phyloP scores from a whole-genome alignment of 1,140 invertebrate genomes.

The Temnothorax curvispinosus region DNA sequence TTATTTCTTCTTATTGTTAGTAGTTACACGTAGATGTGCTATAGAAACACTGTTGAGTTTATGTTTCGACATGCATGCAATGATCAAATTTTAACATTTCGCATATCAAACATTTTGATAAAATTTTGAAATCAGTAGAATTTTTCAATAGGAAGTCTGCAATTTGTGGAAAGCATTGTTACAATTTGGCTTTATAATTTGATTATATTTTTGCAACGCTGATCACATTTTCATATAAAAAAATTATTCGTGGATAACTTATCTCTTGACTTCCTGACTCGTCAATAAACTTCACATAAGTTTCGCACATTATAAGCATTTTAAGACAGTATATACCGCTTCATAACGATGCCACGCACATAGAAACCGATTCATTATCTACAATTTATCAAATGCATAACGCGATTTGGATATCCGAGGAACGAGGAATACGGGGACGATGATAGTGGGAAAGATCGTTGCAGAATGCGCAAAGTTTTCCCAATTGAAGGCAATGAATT shows the following conservation, averaged over 20 bases:
- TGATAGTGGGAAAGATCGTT: conserved; percentile 30
- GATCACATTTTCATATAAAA: neutral
- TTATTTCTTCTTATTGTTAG: neutral
- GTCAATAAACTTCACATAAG: neutral
- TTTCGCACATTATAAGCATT: neutral
- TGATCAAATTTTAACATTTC: neutral
- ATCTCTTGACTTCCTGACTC: neutral
- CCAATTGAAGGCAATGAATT: conserved; percentile 79
- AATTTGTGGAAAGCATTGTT: too few species aligned
- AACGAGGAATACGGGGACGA: conserved; percentile 10
- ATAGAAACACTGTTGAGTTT: neutral
- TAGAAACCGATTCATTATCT: neutral
- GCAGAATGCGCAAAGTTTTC: conserved; percentile 71
- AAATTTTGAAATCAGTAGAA: neutral
- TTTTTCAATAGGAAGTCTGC: neutral
- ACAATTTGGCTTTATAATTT: neutral
- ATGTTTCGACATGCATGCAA: neutral
- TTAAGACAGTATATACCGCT: neutral
- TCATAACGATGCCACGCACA: neutral
- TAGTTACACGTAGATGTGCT: neutral
- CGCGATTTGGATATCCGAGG: neutral
- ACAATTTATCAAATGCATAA: neutral
- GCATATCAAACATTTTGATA: neutral
- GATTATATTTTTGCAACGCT: neutral
- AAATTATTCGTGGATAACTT: neutral